phyloP scores from a whole-genome alignment of 1,140 invertebrate species.

The Ruditapes philippinarum region DNA sequence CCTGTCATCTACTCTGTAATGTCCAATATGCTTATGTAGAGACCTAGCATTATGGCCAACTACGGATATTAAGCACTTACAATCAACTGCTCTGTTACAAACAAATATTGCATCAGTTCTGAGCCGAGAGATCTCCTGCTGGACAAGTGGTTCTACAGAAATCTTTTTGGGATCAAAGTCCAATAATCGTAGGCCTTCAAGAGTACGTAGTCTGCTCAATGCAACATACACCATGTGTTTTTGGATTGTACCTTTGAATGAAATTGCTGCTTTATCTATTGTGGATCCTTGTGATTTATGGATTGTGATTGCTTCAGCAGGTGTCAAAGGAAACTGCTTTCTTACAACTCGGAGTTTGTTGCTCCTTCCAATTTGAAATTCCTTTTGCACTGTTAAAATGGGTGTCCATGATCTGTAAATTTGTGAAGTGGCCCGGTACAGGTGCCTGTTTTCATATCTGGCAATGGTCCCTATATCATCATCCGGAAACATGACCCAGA shows the following conservation, averaged over 20 bases:
- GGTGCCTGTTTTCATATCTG: background rate
- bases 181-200: slow-evolving; percentile 31
- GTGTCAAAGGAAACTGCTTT: slow-evolving; percentile 59
- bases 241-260: slow-evolving; percentile 32
- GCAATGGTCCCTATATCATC: slow-evolving; percentile 20
- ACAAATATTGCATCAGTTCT: background rate
- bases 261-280: slow-evolving; percentile 44
- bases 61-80: background rate
- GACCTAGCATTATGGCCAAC: slow-evolving; percentile 17
- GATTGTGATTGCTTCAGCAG: slow-evolving; percentile 52
- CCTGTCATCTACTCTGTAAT: background rate
- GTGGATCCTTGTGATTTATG: slow-evolving; percentile 57
- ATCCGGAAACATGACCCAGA: slow-evolving; percentile 52
- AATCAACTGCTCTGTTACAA: background rate
- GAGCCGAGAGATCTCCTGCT: slow-evolving; percentile 33
- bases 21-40: slow-evolving; percentile 21
- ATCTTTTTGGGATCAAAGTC: slow-evolving; percentile 49
- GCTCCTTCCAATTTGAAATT: slow-evolving; percentile 52
- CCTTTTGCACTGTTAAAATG: slow-evolving; percentile 23
- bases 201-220: slow-evolving; percentile 31
- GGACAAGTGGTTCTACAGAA: slow-evolving; percentile 18
- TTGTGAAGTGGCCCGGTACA: background rate
- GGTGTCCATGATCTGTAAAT: slow-evolving; percentile 53
- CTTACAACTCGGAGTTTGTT: slow-evolving; percentile 36
- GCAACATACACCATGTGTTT: slow-evolving; percentile 65